Evolutionary conservation across 2,113 vertebrate species (phyloP).

Genomic region (Calidris pygmaea): DNA sequence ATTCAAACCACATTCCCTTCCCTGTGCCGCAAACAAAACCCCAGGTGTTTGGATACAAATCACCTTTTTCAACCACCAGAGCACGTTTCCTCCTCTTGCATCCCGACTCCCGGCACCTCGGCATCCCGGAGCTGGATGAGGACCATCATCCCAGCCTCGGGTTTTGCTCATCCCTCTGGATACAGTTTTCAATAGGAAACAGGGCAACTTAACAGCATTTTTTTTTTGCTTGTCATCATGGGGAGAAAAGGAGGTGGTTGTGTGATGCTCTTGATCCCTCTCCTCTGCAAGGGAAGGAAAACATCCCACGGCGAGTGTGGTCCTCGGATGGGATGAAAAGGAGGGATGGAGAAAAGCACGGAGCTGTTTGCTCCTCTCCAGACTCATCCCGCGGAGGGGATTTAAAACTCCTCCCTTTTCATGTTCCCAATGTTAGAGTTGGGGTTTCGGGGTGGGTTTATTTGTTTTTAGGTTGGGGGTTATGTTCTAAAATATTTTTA

Average conservation of each 20-base stretch:
- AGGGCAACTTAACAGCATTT: background rate
- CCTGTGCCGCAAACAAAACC: background rate
- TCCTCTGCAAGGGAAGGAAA: background rate
- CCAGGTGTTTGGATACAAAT: background rate
- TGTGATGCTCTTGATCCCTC: background rate
- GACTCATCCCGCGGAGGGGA: background rate
- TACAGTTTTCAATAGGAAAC: background rate
- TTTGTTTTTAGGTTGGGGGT: background rate
- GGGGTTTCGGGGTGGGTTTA: background rate
- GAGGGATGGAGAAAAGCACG: too few species aligned
- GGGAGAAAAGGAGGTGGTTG: background rate
- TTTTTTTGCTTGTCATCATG: accelerated
- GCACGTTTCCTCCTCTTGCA: background rate
- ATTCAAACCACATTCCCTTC: background rate
- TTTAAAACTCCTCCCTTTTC: background rate
- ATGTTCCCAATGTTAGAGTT: accelerated
- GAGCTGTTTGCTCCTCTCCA: background rate
- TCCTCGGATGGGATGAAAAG: background rate
- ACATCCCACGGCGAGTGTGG: accelerated
- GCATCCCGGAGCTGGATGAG: background rate
- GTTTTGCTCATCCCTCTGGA: accelerated
- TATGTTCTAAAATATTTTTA: background rate
- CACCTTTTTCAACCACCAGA: background rate
- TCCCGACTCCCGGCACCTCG: accelerated
- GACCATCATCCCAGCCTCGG: accelerated